Base-by-base conservation (phyloP, 2,113 vertebrate genomes). In the Collichthys lucidus region DNA sequence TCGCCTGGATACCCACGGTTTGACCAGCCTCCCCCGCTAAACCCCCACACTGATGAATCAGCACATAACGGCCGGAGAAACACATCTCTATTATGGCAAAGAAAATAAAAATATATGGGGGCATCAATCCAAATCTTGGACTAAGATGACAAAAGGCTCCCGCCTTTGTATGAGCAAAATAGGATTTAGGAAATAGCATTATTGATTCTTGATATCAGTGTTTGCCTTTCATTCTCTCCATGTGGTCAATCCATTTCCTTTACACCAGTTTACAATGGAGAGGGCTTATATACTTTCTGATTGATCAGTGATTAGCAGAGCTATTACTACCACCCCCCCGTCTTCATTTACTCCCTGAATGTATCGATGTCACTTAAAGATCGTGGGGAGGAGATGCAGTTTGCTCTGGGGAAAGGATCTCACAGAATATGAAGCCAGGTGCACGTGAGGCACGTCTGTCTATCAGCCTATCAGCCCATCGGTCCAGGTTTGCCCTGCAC, bases 1-100 rank as follows among this genome's bases (percentile, higher is more conserved):
- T 88, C 70, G 84, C 81, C 80, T 90, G 84, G 88, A 82, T 86
- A 67, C 83, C 85, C 91, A 72, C 71, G 66, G 83, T 67, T 73
- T 77, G 83, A 84, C 74, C 79, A 11, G 11, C 49, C 17, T 2
- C 46, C 53, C 74, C 77, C 80, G 5, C 10, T 26, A 17, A 2
- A 24, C 44, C 72, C 56, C 4, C 44, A 80, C 83, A 86, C 47
- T 87, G 88, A 86, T 91, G 88, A 89, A 73, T 87, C 86, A 87
- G 86, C 87, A 88, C 62, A 87, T 61, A 57, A 66, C 72, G 46
- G 55, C 26, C 10, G 16, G 11, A 0, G 20, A 82, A 77, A 69
- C 76, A 80, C n/a, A 55, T 92, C 88, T 92, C 84, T 74, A 87
- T 89, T 83, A 86, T 16, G 35, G 31, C 11, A n/a, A 22, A 22